Base-by-base conservation (phyloP, 2,113 vertebrate species). In the Vicugna pacos region DNA sequence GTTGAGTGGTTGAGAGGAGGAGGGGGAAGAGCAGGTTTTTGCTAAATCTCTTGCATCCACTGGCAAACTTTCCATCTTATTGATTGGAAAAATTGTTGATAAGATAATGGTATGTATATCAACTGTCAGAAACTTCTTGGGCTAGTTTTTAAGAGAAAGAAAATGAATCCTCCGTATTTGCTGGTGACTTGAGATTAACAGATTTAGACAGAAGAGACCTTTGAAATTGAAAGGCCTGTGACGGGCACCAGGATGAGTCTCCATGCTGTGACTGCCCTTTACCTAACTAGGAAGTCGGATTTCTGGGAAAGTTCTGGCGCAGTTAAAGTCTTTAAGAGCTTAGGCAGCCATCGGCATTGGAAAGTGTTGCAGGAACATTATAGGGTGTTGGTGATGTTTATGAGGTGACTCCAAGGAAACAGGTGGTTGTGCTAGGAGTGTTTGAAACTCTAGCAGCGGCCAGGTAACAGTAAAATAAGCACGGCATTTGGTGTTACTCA, bases 61-160 rank as follows among this genome's bases (percentile, higher is more conserved):
- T 52, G 58, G 35, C 30, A 64, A 52, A 52, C 35, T 85, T 79
- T 76, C 14, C 58, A 14, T 38, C n/a, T 56, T 46, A 22, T 1
- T n/a, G 38, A 12, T 20, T 60, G 38, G n/a, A 91, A 75, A 60
- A 73, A 13, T 38, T 4, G 50, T 14, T 19, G 7, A 10, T 64
- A 20, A 70, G 4, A 11, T 70, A 64, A 14, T 17, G 35, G 3
- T 26, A 19, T 17, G 2, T 6, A n/a, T n/a, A 13, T 52, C 32
- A 82, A 22, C 3, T 26, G 52, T 60, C 54, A 26, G 14, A 62
- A 48, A 3, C 70, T 38, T 42, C 48, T 85, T 82, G 50, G 8
- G 50, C 95, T 94, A 77, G 56, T 30, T 83, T 60, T 76, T 81
- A 86, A 77, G 42, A 93, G 86, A 69, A 81, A 73, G 28, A 80